Percentiles rank a stretch among this genome's conserved stretches.
Conservation (phyloP, 2,888 invertebrate genomes). For the Oxystoma pomonae region DNA sequence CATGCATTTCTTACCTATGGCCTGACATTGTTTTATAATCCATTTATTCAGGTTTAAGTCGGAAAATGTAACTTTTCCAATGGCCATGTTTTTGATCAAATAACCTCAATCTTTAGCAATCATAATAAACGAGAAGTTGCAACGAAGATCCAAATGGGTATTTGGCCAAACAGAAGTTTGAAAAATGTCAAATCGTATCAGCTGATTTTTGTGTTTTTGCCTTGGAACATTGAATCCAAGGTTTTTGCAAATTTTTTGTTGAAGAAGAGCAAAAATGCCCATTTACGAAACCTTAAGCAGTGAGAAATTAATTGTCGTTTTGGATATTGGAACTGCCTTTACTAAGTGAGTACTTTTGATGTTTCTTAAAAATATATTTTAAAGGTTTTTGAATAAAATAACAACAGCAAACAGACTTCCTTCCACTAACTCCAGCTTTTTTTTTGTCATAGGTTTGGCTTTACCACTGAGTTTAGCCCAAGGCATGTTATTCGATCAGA, state of each 20-base stretch:
- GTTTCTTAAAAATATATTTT: slow-evolving; percentile 8
- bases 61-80: slow-evolving; percentile 56
- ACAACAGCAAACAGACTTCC: neutral
- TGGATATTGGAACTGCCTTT: slow-evolving; percentile 87
- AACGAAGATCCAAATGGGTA: no score
- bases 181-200: no score
- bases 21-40: slow-evolving; percentile 67
- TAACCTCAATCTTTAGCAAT: no score
- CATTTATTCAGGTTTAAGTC: slow-evolving; percentile 66
- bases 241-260: neutral
- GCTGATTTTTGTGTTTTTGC: no score
- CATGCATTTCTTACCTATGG: slow-evolving; percentile 56
- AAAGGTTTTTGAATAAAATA: slow-evolving; percentile 17
- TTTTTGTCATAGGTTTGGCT: slow-evolving; percentile 71
- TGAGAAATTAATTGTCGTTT: slow-evolving; percentile 75
- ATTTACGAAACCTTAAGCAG: slow-evolving; percentile 82
- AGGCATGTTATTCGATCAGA: slow-evolving; percentile 81
- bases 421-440: neutral
- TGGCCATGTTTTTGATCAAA: no score
- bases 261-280: slow-evolving; percentile 53
- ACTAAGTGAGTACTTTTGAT: slow-evolving; percentile 66
- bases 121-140: no score
- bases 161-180: no score
- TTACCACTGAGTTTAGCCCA: slow-evolving; percentile 85
- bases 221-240: neutral